Evolutionary conservation across 2,113 vertebrate genomes (phyloP).

Genomic region (Scomber scombrus): DNA sequence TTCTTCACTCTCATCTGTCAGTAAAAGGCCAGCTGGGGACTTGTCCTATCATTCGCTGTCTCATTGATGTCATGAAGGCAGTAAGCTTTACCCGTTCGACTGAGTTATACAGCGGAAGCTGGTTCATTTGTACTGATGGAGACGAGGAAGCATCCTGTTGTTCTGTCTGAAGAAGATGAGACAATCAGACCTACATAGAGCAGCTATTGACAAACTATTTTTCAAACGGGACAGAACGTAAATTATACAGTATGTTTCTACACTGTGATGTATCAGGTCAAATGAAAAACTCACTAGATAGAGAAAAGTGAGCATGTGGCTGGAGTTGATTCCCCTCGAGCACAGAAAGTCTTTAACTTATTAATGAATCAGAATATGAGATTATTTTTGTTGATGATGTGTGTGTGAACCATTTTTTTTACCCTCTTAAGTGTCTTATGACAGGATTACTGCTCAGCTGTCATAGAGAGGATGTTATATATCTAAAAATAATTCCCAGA

Average conservation of each 20-base stretch:
- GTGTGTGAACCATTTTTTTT: conserved; percentile 29
- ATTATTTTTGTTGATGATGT: conserved; percentile 38
- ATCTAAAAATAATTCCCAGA: conserved; percentile 66
- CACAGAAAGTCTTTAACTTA: conserved; percentile 16
- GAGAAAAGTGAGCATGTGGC: not conserved
- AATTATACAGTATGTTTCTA: not conserved
- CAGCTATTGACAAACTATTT: not conserved
- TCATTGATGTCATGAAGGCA: conserved; percentile 38
- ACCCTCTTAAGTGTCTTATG: conserved; percentile 39
- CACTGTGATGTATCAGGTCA: not conserved
- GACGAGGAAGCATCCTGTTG: not conserved
- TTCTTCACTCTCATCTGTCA: conserved; percentile 10
- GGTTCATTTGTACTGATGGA: conserved; percentile 13
- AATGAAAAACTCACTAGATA: not conserved
- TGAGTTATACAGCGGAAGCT: conserved; percentile 27
- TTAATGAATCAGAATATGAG: conserved; percentile 24
- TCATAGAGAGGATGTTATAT: conserved; percentile 40
- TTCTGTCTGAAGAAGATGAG: not conserved
- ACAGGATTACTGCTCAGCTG: conserved; percentile 59
- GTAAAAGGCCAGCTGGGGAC: conserved; percentile 58
- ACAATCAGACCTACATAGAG: too few species aligned
- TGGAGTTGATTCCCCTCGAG: conserved; percentile 16
- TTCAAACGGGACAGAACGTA: not conserved
- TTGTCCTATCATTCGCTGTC: conserved; percentile 31
- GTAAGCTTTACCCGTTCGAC: conserved; percentile 37